phyloP scores from a whole-genome alignment of 2,113 vertebrate species.

The Noctilio leporinus region DNA sequence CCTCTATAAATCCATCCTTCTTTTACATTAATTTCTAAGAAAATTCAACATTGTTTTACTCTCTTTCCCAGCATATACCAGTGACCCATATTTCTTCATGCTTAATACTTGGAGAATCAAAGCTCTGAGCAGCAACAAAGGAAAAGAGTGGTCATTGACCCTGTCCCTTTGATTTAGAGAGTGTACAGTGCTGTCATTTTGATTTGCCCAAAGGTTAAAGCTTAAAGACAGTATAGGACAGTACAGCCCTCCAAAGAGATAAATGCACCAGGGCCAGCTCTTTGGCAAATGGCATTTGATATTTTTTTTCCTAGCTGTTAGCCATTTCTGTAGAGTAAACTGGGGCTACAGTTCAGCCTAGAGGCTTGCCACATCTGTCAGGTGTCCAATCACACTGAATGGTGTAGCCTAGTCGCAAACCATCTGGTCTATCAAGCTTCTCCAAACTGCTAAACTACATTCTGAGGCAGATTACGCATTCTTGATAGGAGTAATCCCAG shows the following conservation, averaged over 20 bases:
- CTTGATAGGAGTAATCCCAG: neutral
- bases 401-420: neutral
- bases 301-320: neutral
- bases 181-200: constrained; percentile 42
- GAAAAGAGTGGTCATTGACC: constrained; percentile 63
- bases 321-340: neutral
- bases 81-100: constrained; percentile 31
- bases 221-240: constrained; percentile 25
- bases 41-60: constrained; percentile 17
- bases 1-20: constrained; percentile 6
- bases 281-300: constrained; percentile 10
- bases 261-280: neutral
- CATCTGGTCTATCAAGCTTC: neutral
- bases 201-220: constrained; percentile 46
- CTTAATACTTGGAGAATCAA: constrained; percentile 53
- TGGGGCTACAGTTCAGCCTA: neutral
- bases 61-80: neutral
- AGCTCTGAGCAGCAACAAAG: neutral
- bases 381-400: no score
- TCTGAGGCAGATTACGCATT: neutral
- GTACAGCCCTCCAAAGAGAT: neutral
- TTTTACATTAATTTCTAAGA: constrained; percentile 42
- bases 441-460: neutral
- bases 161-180: constrained; percentile 66
- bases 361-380: neutral